Percentiles rank a stretch among this genome's conserved stretches.
Conservation (phyloP, 2,113 vertebrate species). For the Danio rerio region GRCz12tu NC_133181.1:7388001-7388500, state of each 20-base stretch:
- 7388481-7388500: neutral
- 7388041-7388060: too few species aligned
- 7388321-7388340: constrained; percentile 31
- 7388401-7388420: neutral
- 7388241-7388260: constrained; percentile 12
- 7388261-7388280: constrained; percentile 35
- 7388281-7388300: constrained; percentile 12
- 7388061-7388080: too few species aligned
- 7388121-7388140: too few species aligned
- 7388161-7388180: too few species aligned
- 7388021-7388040: too few species aligned
- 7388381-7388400: constrained; percentile 55
- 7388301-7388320: constrained; percentile 49
- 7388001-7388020: too few species aligned
- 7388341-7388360: constrained; percentile 33
- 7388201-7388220: neutral
- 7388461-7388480: neutral
- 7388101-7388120: too few species aligned
- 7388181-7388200: too few species aligned
- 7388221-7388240: constrained; percentile 4
- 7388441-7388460: constrained; percentile 15
- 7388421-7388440: neutral
- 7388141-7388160: too few species aligned
- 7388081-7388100: too few species aligned
- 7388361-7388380: constrained; percentile 48